A percentile compares a stretch with the other conserved stretches of the same genome.
Conservation (phyloP, 2,888 invertebrate species). For the Scrobipalpa atriplicella region DNA sequence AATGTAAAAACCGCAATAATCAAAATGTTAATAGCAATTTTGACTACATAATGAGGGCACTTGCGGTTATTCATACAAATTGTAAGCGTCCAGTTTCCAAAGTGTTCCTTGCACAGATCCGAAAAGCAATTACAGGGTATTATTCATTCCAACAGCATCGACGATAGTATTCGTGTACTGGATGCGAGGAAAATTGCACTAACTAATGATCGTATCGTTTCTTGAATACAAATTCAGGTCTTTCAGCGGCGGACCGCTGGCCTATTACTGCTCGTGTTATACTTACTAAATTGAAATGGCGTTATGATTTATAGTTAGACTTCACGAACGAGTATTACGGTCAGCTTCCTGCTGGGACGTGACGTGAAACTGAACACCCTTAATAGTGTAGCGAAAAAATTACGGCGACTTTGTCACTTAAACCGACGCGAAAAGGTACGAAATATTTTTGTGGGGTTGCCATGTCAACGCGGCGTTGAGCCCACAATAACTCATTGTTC, state of each 20-base stretch:
- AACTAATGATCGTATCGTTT: conserved; percentile 78
- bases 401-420: conserved; percentile 29
- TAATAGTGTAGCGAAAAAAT: conserved; percentile 25
- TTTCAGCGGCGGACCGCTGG: conserved; percentile 68
- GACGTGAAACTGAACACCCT: conserved; percentile 61
- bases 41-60: conserved; percentile 54
- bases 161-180: conserved; percentile 62
- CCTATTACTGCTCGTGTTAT: conserved; percentile 70
- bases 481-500: conserved; percentile 10
- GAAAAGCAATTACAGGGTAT: conserved; percentile 69
- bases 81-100: conserved; percentile 55
- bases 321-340: conserved; percentile 72
- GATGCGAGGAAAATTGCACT: conserved; percentile 78
- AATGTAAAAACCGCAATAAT: conserved; percentile 49
- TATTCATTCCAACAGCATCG: conserved; percentile 64
- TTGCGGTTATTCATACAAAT: conserved; percentile 53
- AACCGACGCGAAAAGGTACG: not conserved
- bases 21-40: conserved; percentile 48
- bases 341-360: conserved; percentile 68
- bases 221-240: conserved; percentile 79
- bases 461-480: not conserved
- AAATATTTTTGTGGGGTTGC: conserved; percentile 4
- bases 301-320: conserved; percentile 76
- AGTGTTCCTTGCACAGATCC: conserved; percentile 62
- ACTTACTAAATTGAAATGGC: conserved; percentile 76